Evolutionary conservation across 2,888 invertebrate genomes (phyloP).

Genomic region (Troides oblongomaculatus): DNA sequence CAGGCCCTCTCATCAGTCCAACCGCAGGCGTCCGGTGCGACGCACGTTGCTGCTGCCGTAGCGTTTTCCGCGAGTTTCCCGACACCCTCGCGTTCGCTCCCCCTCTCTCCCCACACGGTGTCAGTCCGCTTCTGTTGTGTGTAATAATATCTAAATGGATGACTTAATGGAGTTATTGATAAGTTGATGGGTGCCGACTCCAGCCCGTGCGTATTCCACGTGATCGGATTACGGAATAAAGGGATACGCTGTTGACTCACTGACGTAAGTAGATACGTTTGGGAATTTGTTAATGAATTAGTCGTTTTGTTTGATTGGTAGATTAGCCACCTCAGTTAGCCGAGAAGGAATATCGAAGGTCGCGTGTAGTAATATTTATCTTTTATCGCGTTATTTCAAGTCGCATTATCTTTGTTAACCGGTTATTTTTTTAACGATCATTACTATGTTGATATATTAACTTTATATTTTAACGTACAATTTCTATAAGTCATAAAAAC

Average conservation of each 20-base stretch:
- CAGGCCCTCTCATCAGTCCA: slow-evolving; percentile 59
- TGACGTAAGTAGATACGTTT: slow-evolving; percentile 61
- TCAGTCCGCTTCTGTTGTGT: slow-evolving; percentile 67
- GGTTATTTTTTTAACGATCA: slow-evolving; percentile 14
- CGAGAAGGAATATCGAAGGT: slow-evolving; percentile 53
- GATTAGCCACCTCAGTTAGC: slow-evolving; percentile 45
- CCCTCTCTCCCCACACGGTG: slow-evolving; percentile 51
- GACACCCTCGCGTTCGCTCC: slow-evolving; percentile 44
- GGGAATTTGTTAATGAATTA: slow-evolving; percentile 56
- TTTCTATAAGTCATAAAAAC: neutral
- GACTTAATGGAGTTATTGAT: slow-evolving; percentile 55
- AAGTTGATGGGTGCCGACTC: slow-evolving; percentile 60
- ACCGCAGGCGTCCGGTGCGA: slow-evolving; percentile 50
- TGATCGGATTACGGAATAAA: slow-evolving; percentile 68
- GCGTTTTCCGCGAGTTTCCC: slow-evolving; percentile 54
- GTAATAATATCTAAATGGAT: slow-evolving; percentile 41
- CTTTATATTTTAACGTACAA: neutral
- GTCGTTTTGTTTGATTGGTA: slow-evolving; percentile 41
- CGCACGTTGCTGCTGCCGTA: slow-evolving; percentile 54
- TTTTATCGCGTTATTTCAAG: slow-evolving; percentile 42
- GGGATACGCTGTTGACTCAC: slow-evolving; percentile 61
- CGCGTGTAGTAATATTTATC: slow-evolving; percentile 58
- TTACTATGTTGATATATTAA: slow-evolving; percentile 6
- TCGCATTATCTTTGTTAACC: slow-evolving; percentile 31
- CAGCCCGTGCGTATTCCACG: slow-evolving; percentile 57